Percentiles rank a stretch among this genome's conserved stretches.
These are phyloP conservation scores for Auanema sp. DNA, from an alignment of 2,888 invertebrate genomes.

Conservation along the genomic window DNA sequence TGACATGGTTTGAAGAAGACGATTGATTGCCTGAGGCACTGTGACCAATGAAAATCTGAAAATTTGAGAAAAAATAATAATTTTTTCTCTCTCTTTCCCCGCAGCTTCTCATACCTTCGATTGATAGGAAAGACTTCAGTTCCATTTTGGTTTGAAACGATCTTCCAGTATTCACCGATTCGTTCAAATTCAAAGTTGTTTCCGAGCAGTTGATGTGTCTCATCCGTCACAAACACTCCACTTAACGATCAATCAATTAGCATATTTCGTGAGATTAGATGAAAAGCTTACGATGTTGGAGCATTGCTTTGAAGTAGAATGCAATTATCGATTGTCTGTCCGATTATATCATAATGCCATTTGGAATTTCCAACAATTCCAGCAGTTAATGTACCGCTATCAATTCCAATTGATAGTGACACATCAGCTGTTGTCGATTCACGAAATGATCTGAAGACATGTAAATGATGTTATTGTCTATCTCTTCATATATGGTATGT, in stretches of 20 bases:
- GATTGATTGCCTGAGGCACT: conserved; percentile 57
- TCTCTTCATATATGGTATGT: not conserved
- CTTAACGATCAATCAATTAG: too few relatives aligned
- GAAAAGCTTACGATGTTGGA: conserved; percentile 24
- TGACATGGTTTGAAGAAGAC: conserved; percentile 49
- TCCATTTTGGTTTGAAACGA: conserved; percentile 20
- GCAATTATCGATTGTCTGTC: conserved; percentile 52
- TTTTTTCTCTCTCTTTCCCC: too few relatives aligned
- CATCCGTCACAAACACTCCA: conserved; percentile 45
- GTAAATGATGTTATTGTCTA: conserved; percentile 1
- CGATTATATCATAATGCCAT: conserved; percentile 62
- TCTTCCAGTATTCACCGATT: conserved; percentile 30
- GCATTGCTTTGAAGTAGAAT: conserved; percentile 49
- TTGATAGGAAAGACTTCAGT: conserved; percentile 38
- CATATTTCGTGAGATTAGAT: too few relatives aligned
- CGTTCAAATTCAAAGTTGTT: conserved; percentile 28
- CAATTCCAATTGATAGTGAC: conserved; percentile 51
- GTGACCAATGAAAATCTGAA: conserved; percentile 59
- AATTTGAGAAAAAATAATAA: not conserved
- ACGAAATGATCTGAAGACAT: conserved; percentile 48
- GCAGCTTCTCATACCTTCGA: conserved; percentile 26
- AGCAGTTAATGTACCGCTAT: conserved; percentile 34
- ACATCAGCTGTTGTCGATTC: conserved; percentile 58
- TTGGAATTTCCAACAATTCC: conserved; percentile 58
- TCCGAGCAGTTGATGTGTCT: conserved; percentile 35